These are phyloP conservation scores for Coremacera marginata DNA, from an alignment of 2,888 invertebrate species.

Conservation along the genomic window DNA sequence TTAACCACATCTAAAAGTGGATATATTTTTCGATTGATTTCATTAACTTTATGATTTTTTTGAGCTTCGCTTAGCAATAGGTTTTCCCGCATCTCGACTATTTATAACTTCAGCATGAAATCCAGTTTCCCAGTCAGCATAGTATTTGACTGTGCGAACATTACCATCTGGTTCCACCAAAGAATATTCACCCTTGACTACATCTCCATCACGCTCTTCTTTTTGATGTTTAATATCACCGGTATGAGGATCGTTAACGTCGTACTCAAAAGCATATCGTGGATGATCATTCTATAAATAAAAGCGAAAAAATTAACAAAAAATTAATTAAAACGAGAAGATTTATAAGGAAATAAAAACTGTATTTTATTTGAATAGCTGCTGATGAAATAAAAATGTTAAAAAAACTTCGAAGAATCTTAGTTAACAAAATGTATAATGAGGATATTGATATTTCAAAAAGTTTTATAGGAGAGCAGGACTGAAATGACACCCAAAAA, in stretches of 20 bases:
- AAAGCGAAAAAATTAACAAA: not conserved
- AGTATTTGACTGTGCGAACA: conserved; percentile 80
- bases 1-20: not conserved
- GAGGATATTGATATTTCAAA: no score
- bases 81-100: conserved; percentile 71
- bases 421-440: no score
- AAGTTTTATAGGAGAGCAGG: no score
- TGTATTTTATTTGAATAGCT: no score
- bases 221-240: conserved; percentile 81
- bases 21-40: conserved; percentile 36
- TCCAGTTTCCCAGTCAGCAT: conserved; percentile 83
- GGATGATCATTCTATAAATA: conserved; percentile 74
- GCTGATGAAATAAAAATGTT: no score
- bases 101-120: conserved; percentile 82
- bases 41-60: conserved; percentile 56
- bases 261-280: conserved; percentile 80
- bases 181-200: conserved; percentile 78
- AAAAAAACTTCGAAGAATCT: no score
- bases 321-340: not conserved
- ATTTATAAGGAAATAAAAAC: no score
- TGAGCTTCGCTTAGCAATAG: conserved; percentile 63
- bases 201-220: conserved; percentile 80
- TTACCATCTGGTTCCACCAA: conserved; percentile 81
- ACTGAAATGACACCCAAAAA: no score
- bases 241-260: conserved; percentile 80